A percentile compares a stretch with the other conserved stretches of the same genome.
Evolutionary conservation across 2,888 invertebrate genomes (phyloP).

Genomic region (Heliconius ismenius): DNA sequence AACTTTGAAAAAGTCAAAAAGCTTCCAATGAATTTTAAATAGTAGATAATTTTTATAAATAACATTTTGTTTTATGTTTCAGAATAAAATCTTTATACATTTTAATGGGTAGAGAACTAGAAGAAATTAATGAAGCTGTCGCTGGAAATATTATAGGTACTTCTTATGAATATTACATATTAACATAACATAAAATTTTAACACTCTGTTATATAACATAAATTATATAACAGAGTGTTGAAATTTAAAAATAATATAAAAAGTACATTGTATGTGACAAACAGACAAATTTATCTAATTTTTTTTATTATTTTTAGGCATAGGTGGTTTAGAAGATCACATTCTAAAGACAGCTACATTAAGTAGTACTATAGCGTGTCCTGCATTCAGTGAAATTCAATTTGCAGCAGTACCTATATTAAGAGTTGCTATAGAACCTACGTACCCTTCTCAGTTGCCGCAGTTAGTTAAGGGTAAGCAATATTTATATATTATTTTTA

Average conservation of each 20-base stretch:
- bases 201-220: too few relatives aligned
- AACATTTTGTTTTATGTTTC: constrained; percentile 46
- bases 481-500: too few relatives aligned
- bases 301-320: constrained; percentile 79
- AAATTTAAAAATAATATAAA: background rate
- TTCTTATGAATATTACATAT: too few relatives aligned
- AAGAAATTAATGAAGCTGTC: constrained; percentile 88
- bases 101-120: constrained; percentile 95
- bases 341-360: constrained; percentile 95
- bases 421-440: constrained; percentile 95
- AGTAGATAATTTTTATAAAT: too few relatives aligned
- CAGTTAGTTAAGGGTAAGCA: constrained; percentile 83
- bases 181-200: too few relatives aligned
- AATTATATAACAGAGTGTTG: too few relatives aligned
- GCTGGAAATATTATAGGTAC: constrained; percentile 94
- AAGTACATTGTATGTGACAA: background rate
- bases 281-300: background rate
- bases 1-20: background rate
- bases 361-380: constrained; percentile 89
- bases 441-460: constrained; percentile 89
- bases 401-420: constrained; percentile 92
- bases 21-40: background rate
- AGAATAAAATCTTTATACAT: constrained; percentile 90
- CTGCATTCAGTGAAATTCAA: constrained; percentile 92
- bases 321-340: constrained; percentile 91